Evolutionary conservation across 2,888 invertebrate genomes (phyloP), one percentile per base, ranked within the genome.

Genomic region (Archips xylosteana): DNA sequence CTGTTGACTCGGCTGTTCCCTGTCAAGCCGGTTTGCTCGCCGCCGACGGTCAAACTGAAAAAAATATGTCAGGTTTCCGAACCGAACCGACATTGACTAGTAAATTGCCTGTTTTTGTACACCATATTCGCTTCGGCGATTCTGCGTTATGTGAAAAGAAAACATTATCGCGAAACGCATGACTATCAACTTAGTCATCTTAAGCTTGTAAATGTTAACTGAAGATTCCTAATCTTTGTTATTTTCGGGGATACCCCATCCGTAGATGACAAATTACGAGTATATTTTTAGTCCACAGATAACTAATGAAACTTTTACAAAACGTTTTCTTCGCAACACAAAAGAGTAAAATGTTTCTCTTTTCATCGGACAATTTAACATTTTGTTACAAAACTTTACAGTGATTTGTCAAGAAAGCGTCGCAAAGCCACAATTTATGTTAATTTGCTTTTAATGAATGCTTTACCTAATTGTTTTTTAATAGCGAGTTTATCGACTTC

Each of bases 1-100:
- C 94, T 93, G 94, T 93, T 92, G 91, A 87, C 85, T 87, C 82
- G 82, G 45, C 81, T 79, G 83, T 79, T 86, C 88, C 89, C 85
- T 79, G 90, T 83, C 87, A 82, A 89, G 87, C 94, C 91, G 92
- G 94, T 94, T 94, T 85, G 86, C 83, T 83, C 80, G 82, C 82
- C 81, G 82, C 79, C 83, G 77, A 76, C 77, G 78, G 80, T 75
- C 77, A 76, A 77, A 76, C 79, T 77, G 76, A 83, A 83, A 84
- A 63, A 82, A 83, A 83, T 79, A 82, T 82, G 83, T 85, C 86
- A 85, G 85, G 82, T 85, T 85, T 80, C 79, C 79, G 80, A 80
- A 82, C 79, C 79, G 80, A 80, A 82, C 82, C 83, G 81, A 85
- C 81, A 86, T 85, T 76, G 77, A 70, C 74, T 75, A 76, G 66